Evolutionary conservation across 2,113 vertebrate genomes (phyloP), one percentile per base, ranked within the genome.

Genomic region (Lagopus muta): DNA sequence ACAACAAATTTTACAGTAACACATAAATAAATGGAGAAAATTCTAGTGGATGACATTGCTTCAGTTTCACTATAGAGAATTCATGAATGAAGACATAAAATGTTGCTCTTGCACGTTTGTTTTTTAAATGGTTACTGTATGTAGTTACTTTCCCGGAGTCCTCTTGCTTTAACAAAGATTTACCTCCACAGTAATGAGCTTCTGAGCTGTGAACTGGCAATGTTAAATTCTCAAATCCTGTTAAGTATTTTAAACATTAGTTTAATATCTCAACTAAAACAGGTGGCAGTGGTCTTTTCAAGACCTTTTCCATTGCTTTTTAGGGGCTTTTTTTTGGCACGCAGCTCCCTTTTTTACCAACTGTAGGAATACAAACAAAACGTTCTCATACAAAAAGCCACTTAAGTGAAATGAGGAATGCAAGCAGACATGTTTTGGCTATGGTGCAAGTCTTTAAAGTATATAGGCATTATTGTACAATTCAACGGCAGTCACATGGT

Each of bases 361-460:
- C 71, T 97, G 42, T 64, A 94, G 86, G 80, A 96, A 95, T 92
- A 96, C 92, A 97, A 98, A 97, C 93, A 97, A 96, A 97, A 95
- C 74, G 74, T 96, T 95, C 96, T 97, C 94, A 97, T 87, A 96
- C 95, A 94, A 94, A 96, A 96, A 91, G 70, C 90, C 92, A 93
- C 96, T 97, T 95, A 96, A 85, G 82, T 96, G 85, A 97, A 97
- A 96, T 96, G 72, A 97, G 96, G 96, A 97, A 96, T 96, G 92
- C 58, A 91, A 94, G 94, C 89, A 95, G 96, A 96, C 93, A 95
- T 95, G 95, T 96, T 97, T 97, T 97, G 92, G 92, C 97, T 97
- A 95, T 27, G 43, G 60, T 84, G 52, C 69, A 93, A 30, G 64
- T 81, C 82, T 91, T 96, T 95, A 97, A 97, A 97, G 65, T 90